Percentiles rank a stretch among this genome's conserved stretches.
phyloP scores from a whole-genome alignment of 2,113 vertebrate genomes.

The Calidris pugnax region DNA sequence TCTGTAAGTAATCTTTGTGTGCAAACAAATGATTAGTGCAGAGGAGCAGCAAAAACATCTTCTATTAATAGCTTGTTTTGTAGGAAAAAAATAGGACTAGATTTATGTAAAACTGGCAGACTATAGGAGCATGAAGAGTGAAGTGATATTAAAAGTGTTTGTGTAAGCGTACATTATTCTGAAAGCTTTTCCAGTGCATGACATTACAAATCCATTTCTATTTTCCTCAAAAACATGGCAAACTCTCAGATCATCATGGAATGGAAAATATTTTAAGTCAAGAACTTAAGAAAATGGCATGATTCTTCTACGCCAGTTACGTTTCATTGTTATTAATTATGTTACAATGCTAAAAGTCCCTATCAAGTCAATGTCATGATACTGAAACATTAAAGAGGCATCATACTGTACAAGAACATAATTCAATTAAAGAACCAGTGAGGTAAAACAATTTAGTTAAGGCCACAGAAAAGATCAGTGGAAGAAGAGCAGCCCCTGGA shows the following conservation, averaged over 20 bases:
- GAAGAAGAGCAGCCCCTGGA: not conserved
- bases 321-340: not conserved
- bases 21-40: slow-evolving; percentile 17
- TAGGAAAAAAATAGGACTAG: not conserved
- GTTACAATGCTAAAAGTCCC: not conserved
- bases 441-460: not conserved
- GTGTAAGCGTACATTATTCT: not conserved
- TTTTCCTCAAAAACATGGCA: not conserved
- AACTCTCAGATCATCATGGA: not conserved
- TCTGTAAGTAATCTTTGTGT: not conserved
- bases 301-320: not conserved
- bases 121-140: not conserved
- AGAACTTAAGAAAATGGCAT: not conserved
- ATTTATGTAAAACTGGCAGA: not conserved
- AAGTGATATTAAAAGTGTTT: not conserved
- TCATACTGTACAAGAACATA: not conserved
- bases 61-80: slow-evolving; percentile 12
- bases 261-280: not conserved
- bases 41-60: not conserved
- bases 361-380: not conserved
- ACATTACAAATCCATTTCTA: not conserved
- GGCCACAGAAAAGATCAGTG: not conserved
- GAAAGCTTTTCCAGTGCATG: not conserved
- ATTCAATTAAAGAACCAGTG: not conserved
- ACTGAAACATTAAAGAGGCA: not conserved